These are phyloP conservation scores for Ceratosolen solmsi DNA, from an alignment of 1,140 invertebrate genomes.

Conservation along the genomic window DNA sequence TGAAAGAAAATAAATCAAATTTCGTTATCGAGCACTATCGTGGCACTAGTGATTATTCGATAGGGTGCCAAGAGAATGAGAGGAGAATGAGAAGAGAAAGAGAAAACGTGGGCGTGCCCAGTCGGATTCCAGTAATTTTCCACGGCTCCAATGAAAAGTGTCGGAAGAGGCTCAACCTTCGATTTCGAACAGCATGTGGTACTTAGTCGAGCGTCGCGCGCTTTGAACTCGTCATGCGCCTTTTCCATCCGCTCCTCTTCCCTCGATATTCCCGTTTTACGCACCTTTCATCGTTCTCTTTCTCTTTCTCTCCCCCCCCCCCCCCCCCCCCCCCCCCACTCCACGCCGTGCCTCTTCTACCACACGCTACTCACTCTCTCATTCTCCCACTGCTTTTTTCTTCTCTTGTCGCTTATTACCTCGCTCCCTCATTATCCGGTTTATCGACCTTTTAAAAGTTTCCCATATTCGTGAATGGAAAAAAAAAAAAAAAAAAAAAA, in stretches of 20 bases:
- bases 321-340: not conserved
- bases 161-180: constrained; percentile 39
- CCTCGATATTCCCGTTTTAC: not conserved
- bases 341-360: too few relatives aligned
- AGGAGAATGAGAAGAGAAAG: not conserved
- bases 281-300: not conserved
- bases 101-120: constrained; percentile 21
- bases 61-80: not conserved
- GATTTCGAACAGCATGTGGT: not conserved
- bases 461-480: not conserved
- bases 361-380: too few relatives aligned
- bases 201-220: not conserved
- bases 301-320: not conserved
- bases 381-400: not conserved
- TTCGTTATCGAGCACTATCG: constrained; percentile 34
- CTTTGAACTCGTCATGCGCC: not conserved
- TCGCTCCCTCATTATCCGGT: not conserved
- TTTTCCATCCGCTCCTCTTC: not conserved
- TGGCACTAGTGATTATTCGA: constrained; percentile 17
- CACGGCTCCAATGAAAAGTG: constrained; percentile 36
- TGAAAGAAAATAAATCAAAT: constrained; percentile 45
- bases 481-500: too few relatives aligned
- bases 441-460: not conserved
- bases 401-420: not conserved
- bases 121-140: constrained; percentile 45